These are phyloP conservation scores for Sciurus carolinensis DNA, from an alignment of 2,797 vertebrate genomes.

Conservation along the genomic window DNA sequence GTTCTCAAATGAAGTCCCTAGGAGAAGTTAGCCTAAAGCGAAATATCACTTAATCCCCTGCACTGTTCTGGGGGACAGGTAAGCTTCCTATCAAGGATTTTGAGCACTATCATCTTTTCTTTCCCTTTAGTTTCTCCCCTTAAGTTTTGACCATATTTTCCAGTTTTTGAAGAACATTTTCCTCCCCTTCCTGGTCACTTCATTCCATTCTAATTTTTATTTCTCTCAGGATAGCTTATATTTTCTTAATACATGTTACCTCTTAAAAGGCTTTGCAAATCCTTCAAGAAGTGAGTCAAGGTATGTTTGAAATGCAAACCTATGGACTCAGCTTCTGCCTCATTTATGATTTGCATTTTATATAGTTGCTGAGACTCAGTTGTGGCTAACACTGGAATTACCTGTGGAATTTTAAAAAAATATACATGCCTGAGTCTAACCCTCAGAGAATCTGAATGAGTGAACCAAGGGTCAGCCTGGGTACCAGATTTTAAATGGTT, in stretches of 20 bases:
- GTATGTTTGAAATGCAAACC: neutral
- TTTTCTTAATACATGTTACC: neutral
- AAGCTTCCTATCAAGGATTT: neutral
- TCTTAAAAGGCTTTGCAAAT: neutral
- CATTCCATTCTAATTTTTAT: neutral
- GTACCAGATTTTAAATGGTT: neutral
- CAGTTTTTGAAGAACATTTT: neutral
- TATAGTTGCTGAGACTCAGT: neutral
- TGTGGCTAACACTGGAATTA: neutral
- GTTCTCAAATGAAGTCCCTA: neutral
- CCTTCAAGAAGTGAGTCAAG: neutral
- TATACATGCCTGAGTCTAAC: neutral
- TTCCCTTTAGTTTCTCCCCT: neutral
- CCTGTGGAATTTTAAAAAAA: neutral
- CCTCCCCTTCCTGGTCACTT: neutral
- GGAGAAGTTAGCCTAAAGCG: constrained; percentile 23
- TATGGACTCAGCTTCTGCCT: neutral
- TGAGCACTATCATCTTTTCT: neutral
- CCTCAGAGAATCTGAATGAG: neutral
- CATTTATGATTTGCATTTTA: neutral
- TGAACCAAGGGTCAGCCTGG: neutral
- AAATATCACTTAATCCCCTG: neutral
- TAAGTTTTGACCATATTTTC: neutral
- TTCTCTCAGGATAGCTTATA: neutral
- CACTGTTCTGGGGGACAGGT: neutral